Base-by-base conservation (phyloP, 1,140 invertebrate species). In the Diabrotica undecimpunctata region DNA sequence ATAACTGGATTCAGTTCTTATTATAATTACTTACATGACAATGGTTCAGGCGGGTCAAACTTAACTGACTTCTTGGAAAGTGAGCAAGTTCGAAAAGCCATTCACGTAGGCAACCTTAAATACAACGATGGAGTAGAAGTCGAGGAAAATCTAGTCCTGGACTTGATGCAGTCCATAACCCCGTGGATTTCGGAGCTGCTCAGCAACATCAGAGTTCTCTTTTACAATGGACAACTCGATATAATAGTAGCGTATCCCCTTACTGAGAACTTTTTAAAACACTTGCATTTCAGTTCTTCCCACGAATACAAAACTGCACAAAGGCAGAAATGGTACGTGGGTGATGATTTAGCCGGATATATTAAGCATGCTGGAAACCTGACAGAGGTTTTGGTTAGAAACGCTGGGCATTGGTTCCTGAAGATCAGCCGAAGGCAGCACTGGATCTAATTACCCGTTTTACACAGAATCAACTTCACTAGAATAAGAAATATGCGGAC, bases 151-250 rank as follows among this genome's bases (percentile, higher is more conserved):
- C 75, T 96, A 5, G 84, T 87, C 54, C 75, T 82, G 35, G 94
- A 97, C 81, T 82, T 96, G 0, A 92, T 95, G 87, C 83, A 93
- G 70, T 90, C 89, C 9, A 38, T 93, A 14, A 88, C 90, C 38
- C 85, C 86, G 2, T 88, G 87, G 84, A 80, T 96, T 55, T 80
- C 85, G 6, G 86, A 89, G 61, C 77, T 96, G 0, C 86, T 81
- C 69, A 86, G 74, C 58, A 72, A 86, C 66, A 92, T 91, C 74
- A 81, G 82, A 75, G 84, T 89, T 5, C 70, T 91, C 36, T 82
- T 89, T 66, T 94, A 92, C 77, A 93, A 88, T 74, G 92, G 92
- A 7, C 91, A 94, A 75, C 78, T 94, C 58, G 93, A 95, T 77
- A 88, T 95, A 54, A 92, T 94, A 61, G 87, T 92, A 6, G 88